Conservation (phyloP, 2,888 invertebrate species). For the Phortica magna region DNA sequence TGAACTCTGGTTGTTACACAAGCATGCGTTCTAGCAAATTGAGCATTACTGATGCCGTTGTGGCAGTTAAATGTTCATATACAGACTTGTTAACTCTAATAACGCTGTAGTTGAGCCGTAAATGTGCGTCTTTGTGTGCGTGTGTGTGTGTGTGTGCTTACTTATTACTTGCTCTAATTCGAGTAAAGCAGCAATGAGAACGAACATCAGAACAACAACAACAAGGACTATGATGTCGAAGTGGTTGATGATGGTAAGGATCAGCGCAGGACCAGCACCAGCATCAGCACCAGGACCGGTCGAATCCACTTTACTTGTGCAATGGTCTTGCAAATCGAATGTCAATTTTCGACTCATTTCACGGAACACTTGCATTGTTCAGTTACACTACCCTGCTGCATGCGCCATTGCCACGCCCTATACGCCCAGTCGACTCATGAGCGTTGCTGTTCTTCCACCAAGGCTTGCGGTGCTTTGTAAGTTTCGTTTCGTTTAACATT, state of each 20-base stretch:
- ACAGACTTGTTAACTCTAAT: not conserved
- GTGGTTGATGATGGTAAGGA: not conserved
- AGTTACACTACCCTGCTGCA: slow-evolving; percentile 40
- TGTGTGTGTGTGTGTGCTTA: not conserved
- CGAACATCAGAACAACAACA: not conserved
- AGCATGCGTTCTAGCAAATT: not conserved
- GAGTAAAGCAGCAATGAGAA: not conserved
- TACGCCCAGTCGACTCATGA: not conserved
- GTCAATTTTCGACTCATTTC: slow-evolving; percentile 76
- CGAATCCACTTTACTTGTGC: slow-evolving; percentile 53
- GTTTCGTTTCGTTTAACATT: slow-evolving; percentile 56
- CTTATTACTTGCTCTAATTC: slow-evolving; percentile 18
- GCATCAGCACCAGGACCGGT: not conserved
- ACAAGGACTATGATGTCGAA: not conserved
- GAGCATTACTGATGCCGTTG: not conserved
- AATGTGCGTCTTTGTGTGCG: not conserved
- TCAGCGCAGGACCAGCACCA: not conserved
- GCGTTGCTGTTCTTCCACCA: not conserved
- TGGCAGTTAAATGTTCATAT: not conserved
- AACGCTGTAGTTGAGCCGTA: not conserved
- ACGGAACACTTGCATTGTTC: slow-evolving; percentile 73
- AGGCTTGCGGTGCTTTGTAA: slow-evolving; percentile 39
- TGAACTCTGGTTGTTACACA: not conserved
- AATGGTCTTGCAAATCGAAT: slow-evolving; percentile 75
- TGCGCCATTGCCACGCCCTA: not conserved